Base-by-base conservation (phyloP, 2,797 vertebrate genomes). In the Peromyscus melanophrys region DNA sequence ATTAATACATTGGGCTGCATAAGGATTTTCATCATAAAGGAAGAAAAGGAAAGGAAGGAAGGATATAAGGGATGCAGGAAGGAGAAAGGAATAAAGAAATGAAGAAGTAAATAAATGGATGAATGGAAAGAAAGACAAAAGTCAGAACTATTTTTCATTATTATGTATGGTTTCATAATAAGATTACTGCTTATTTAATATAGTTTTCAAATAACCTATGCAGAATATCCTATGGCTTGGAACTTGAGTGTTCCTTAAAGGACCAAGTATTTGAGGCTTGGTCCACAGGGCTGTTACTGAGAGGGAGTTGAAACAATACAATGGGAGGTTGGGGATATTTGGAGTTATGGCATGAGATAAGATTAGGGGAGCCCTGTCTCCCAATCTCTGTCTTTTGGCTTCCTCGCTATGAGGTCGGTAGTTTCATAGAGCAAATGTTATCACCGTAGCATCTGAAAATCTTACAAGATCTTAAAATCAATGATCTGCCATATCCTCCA, bases 271-370 rank as follows among this genome's bases (percentile, higher is more conserved):
- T 76, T 21, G 17, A 65, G 19, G 46, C 19, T 9, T 37, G 23
- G 6, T 76, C 25, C n/a, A 6, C 4, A 65, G 4, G 11, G 1
- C 8, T 85, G 14, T 49, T 65, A 34, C 1, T 61, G 31, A 40
- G 19, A 83, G 14, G 13, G 12, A 16, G 4, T 29, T 21, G 25
- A 80, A 34, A 1, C 12, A 10, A 19, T 75, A 27, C 37, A 40
- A 4, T 14, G 4, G 4, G 23, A 37, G 21, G 10, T n/a, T 16
- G 37, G 29, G 6, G 10, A 6, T 37, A 63, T 21, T 19, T 43
- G 7, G 12, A 29, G 0, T 4, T 34, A 13, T 34, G 1, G 1
- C 4, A 12, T 49, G 40, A 40, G 37, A n/a, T 27, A 19, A 67
- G 59, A 67, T 16, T 34, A 4, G 17, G 14, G 46, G 11, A 61